Conservation (phyloP, 2,888 invertebrate genomes). For the Lepidocyrtinus sp. region DNA sequence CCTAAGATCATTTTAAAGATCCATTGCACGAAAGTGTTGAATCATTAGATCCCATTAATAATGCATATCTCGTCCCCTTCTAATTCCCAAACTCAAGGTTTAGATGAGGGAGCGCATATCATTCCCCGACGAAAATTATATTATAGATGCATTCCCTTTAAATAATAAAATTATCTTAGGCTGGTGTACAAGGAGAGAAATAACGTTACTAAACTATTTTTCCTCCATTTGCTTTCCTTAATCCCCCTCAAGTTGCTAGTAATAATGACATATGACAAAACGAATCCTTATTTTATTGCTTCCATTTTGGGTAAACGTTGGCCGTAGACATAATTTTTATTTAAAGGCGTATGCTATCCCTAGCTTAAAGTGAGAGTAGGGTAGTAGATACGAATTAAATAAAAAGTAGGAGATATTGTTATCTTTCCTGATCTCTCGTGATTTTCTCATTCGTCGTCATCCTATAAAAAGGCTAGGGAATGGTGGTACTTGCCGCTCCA, state of each 20-base stretch:
- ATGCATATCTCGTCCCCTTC: background rate
- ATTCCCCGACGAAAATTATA: too few species aligned
- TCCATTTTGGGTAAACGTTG: background rate
- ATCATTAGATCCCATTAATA: background rate
- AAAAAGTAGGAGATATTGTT: background rate
- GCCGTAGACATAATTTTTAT: background rate
- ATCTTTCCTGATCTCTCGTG: conserved; percentile 30
- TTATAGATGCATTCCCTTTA: background rate
- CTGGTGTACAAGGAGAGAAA: too few species aligned
- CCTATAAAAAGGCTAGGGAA: background rate
- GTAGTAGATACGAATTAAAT: background rate
- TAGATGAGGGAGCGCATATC: too few species aligned
- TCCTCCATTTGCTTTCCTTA: background rate
- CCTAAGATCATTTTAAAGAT: too few species aligned
- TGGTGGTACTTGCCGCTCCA: background rate
- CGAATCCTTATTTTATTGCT: background rate
- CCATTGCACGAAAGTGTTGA: too few species aligned
- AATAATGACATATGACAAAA: conserved; percentile 1
- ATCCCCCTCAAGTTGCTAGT: background rate
- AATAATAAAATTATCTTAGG: too few species aligned
- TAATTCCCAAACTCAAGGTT: too few species aligned
- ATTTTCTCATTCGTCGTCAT: conserved; percentile 17
- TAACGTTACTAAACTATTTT: background rate
- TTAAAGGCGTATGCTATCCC: background rate
- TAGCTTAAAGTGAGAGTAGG: background rate